These are phyloP conservation scores for Mesochorus sp. DNA, from an alignment of 2,888 invertebrate species.

Conservation along the genomic window DNA sequence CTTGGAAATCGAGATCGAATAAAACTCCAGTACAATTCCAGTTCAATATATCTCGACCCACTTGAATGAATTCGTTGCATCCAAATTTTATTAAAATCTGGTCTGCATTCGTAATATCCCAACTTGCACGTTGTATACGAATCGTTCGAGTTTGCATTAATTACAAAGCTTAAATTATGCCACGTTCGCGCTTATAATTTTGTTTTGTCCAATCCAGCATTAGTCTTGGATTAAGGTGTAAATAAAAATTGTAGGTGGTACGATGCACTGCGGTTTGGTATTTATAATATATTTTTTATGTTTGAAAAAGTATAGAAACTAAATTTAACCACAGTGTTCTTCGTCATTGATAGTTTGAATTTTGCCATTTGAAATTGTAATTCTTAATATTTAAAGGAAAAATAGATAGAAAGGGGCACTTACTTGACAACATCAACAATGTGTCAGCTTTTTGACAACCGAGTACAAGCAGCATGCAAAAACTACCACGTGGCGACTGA, in stretches of 20 bases:
- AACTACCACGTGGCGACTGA: constrained; percentile 40
- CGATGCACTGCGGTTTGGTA: too few species aligned
- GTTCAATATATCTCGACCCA: too few species aligned
- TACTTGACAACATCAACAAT: constrained; percentile 51
- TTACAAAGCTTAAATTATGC: too few species aligned
- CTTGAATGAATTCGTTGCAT: not conserved
- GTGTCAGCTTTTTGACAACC: constrained; percentile 38
- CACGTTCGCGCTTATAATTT: too few species aligned
- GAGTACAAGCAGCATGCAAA: constrained; percentile 29
- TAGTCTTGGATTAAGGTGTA: too few species aligned
- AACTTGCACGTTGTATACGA: too few species aligned
- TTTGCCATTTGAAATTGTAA: constrained; percentile 47
- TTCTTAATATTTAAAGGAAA: constrained; percentile 3
- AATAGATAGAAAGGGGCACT: constrained; percentile 26
- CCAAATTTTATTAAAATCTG: not conserved
- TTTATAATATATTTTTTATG: too few species aligned
- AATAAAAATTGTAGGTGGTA: too few species aligned
- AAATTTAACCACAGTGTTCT: too few species aligned
- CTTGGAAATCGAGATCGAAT: not conserved
- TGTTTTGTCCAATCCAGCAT: too few species aligned
- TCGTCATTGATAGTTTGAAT: constrained; percentile 1
- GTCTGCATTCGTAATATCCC: not conserved
- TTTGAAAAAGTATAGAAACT: too few species aligned
- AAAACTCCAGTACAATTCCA: constrained; percentile 11
- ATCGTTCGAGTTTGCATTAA: too few species aligned